Evolutionary conservation across 2,888 invertebrate genomes (phyloP).

Genomic region (Brachypterus glaber): DNA sequence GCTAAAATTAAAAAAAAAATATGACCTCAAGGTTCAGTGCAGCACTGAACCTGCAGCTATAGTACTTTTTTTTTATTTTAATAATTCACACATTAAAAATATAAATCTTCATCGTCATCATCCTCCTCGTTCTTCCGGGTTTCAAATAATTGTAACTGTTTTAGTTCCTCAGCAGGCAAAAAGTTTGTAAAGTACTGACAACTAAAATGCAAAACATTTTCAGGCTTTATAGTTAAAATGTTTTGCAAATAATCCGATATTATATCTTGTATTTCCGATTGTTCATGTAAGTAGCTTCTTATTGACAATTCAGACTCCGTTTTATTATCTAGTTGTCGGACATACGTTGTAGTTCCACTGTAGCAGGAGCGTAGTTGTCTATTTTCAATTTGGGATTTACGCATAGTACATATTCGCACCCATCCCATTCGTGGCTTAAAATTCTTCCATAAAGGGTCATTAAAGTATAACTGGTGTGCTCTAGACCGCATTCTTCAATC

Average conservation of each 20-base stretch:
- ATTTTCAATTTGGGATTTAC: slow-evolving; percentile 46
- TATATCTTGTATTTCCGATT: slow-evolving; percentile 47
- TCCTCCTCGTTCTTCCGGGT: too few species aligned
- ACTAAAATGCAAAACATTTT: slow-evolving; percentile 49
- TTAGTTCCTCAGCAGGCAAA: too few species aligned
- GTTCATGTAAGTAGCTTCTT: slow-evolving; percentile 49
- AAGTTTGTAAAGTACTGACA: slow-evolving; percentile 43
- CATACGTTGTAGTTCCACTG: too few species aligned
- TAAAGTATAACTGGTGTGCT: slow-evolving; percentile 47
- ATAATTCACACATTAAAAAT: too few species aligned
- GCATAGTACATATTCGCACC: slow-evolving; percentile 47
- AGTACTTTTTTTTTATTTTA: too few species aligned
- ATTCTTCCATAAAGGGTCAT: slow-evolving; percentile 49
- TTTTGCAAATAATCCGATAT: slow-evolving; percentile 53
- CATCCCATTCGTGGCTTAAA: slow-evolving; percentile 53
- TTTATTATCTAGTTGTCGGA: too few species aligned
- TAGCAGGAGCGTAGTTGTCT: too few species aligned
- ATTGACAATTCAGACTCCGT: slow-evolving; percentile 43
- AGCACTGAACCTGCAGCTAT: too few species aligned
- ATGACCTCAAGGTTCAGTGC: too few species aligned
- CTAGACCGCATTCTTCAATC: slow-evolving; percentile 45
- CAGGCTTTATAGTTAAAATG: slow-evolving; percentile 48
- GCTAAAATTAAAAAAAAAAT: too few species aligned
- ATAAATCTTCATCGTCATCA: too few species aligned
- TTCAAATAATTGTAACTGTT: too few species aligned